Evolutionary conservation across 2,797 vertebrate genomes (phyloP).

Genomic region (Platalea minor): DNA sequence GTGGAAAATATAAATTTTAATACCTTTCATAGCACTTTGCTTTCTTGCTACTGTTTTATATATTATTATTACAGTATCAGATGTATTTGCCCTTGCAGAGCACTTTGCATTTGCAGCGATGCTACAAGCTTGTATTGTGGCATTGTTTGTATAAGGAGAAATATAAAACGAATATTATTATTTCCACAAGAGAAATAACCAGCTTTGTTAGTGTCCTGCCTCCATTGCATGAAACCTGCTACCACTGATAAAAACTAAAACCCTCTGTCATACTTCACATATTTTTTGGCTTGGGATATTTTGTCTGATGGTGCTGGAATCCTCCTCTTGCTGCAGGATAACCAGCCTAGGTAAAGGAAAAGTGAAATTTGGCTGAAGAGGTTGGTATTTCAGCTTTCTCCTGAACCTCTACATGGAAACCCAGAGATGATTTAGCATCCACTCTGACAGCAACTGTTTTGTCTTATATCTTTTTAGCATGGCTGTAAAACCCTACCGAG

Average conservation of each 20-base stretch:
- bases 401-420: fast-evolving
- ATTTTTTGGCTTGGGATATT: background rate
- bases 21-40: background rate
- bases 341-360: background rate
- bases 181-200: background rate
- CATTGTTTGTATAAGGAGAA: background rate
- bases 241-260: background rate
- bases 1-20: background rate
- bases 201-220: background rate
- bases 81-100: background rate
- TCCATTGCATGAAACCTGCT: background rate
- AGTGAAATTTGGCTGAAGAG: background rate
- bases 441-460: background rate
- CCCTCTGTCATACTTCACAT: fast-evolving
- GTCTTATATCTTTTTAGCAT: background rate
- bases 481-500: background rate
- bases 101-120: background rate
- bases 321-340: background rate
- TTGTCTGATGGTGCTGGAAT: background rate
- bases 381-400: background rate
- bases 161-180: background rate
- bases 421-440: background rate
- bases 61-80: background rate
- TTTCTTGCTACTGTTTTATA: background rate
- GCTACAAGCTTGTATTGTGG: background rate